Base-by-base conservation (phyloP, 2,113 vertebrate species). In the Todiramphus saurophagus region DNA sequence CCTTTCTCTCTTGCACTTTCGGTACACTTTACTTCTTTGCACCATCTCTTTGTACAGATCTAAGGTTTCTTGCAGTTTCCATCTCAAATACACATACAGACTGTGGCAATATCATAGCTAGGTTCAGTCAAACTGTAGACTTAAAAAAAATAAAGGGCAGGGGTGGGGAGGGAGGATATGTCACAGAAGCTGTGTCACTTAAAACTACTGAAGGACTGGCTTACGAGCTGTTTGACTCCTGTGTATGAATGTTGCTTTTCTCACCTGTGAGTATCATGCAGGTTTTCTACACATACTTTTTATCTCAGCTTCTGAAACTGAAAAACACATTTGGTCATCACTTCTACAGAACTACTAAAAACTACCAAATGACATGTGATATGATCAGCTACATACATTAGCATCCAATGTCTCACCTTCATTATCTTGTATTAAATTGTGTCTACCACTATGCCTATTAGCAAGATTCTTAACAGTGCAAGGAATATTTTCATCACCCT, bases 31-130 rank as follows among this genome's bases (percentile, higher is more conserved):
- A 25, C 25, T 72, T 37, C 35, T 64, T 30, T 35, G 30, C 30
- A 64, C 35, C 63, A 56, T 3, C 6, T 33, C 28, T 63, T 41
- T 48, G 28, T 15, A 58, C 4, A 77, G 11, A 77, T 21, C 5
- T 6, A 13, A 43, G 13, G 18, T 41, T 56, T 73, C 30, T 56
- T 60, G 11, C 17, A 68, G 48, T 46, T 19, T 46, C 46, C 27
- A 68, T 11, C 16, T 8, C 48, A 72, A 30, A 35, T 10, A 72
- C 0, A 17, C 0, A 0, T 25, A 63, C 16, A 55, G 17, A 6
- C 25, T 50, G 9, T 24, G 20, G 44, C 20, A 79, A 8, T 33
- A 56, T 16, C 13, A 2, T 8, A 56, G 30, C 7, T 21, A 82
- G 13, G 5, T 24, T 48, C 27, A 60, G 17, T 51, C 73, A 82